These are phyloP conservation scores for Ichneumon xanthorius DNA, from an alignment of 2,888 invertebrate species.

Conservation along the genomic window DNA sequence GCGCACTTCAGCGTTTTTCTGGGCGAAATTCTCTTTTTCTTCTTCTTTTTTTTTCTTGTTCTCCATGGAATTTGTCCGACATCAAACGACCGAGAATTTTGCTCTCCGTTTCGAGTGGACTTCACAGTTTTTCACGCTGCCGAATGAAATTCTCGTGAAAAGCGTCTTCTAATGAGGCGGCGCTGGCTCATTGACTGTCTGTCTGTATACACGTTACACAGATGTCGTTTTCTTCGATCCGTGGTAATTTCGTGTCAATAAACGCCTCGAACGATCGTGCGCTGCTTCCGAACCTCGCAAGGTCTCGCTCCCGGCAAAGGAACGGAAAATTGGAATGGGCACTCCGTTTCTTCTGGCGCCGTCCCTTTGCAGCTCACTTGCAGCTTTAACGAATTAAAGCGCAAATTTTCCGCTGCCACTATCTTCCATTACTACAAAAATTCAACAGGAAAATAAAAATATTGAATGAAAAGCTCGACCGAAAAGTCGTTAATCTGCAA, in stretches of 20 bases:
- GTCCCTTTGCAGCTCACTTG: neutral
- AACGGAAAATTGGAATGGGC: neutral
- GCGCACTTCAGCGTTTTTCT: neutral
- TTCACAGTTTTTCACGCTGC: neutral
- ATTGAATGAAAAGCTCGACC: too few species aligned
- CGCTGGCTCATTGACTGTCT: slow-evolving; percentile 9
- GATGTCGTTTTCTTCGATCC: slow-evolving; percentile 1
- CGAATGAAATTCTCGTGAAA: slow-evolving; percentile 36
- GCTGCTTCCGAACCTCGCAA: slow-evolving; percentile 3
- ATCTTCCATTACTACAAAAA: too few species aligned
- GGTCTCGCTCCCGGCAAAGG: neutral
- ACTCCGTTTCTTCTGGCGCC: neutral
- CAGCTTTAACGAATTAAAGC: neutral
- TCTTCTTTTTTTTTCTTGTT: slow-evolving; percentile 9
- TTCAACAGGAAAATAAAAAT: too few species aligned
- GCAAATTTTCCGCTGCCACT: too few species aligned
- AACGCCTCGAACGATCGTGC: slow-evolving; percentile 5
- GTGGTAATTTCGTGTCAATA: neutral
- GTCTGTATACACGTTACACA: neutral
- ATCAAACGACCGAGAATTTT: slow-evolving; percentile 50
- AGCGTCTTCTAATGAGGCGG: slow-evolving; percentile 7
- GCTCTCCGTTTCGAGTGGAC: slow-evolving; percentile 33
- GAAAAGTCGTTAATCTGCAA: too few species aligned
- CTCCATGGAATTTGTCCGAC: slow-evolving; percentile 47
- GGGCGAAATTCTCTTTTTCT: neutral